Evolutionary conservation across 2,797 vertebrate genomes (phyloP).

Genomic region (Macropus fuliginosus): DNA sequence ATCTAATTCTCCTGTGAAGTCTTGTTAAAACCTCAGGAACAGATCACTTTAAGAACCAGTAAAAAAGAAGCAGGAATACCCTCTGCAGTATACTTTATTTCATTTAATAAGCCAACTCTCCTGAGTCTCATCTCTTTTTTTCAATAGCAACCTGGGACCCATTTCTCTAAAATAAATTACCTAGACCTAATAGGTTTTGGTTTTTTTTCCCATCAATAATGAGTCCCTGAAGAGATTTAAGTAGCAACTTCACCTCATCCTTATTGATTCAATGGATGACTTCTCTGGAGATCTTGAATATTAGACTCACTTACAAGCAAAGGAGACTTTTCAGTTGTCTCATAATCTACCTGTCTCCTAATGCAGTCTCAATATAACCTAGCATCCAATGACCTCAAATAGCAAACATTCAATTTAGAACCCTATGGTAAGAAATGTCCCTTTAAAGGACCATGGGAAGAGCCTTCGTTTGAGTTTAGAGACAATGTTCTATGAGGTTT

Average conservation of each 20-base stretch:
- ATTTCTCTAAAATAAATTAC: not conserved
- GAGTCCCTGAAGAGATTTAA: not conserved
- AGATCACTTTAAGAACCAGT: not conserved
- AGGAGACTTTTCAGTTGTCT: not conserved
- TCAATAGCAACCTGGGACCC: not conserved
- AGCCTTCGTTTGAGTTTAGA: not conserved
- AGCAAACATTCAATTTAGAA: not conserved
- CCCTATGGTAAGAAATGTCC: not conserved
- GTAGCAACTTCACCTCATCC: not conserved
- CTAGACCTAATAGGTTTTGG: not conserved
- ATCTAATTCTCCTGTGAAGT: not conserved
- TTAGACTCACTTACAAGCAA: not conserved
- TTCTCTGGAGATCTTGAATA: not conserved
- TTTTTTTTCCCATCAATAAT: not conserved
- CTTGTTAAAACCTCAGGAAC: not conserved
- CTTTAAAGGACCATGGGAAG: not conserved
- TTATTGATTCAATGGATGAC: not conserved
- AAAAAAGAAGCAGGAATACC: constrained; percentile 15
- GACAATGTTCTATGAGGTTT: not conserved
- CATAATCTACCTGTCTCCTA: not conserved
- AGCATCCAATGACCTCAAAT: not conserved
- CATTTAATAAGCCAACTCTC: not conserved
- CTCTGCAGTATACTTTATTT: not conserved
- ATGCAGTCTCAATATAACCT: not conserved
- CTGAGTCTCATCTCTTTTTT: not conserved